These are phyloP conservation scores for Sylvilagus floridanus DNA, from an alignment of 2,797 vertebrate genomes.

Conservation along the genomic window DNA sequence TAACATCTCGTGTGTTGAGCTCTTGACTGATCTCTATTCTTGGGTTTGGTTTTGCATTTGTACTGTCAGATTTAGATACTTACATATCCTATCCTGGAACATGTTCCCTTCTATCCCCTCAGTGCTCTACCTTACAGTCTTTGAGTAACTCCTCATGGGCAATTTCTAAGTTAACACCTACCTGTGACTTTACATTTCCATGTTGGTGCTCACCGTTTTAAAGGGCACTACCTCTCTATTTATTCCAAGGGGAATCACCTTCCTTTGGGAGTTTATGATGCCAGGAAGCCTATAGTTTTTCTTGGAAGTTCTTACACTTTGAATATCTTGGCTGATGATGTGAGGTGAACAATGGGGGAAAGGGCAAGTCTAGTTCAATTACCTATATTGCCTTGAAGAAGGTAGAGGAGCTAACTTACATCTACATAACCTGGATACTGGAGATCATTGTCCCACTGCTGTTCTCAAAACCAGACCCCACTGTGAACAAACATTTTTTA, in stretches of 20 bases:
- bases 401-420: background rate
- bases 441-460: background rate
- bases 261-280: slow-evolving; percentile 27
- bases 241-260: slow-evolving; percentile 5
- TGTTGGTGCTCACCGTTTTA: background rate
- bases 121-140: background rate
- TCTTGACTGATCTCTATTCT: background rate
- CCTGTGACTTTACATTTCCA: background rate
- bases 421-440: background rate
- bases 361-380: background rate
- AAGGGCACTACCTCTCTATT: background rate
- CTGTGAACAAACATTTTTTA: slow-evolving; percentile 48
- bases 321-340: background rate
- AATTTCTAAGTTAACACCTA: background rate
- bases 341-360: background rate
- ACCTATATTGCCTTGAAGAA: background rate
- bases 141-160: background rate
- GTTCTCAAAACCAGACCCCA: background rate
- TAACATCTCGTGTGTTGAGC: background rate
- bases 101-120: background rate
- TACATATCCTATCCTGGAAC: background rate
- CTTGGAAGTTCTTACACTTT: background rate
- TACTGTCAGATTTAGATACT: background rate
- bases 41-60: background rate
- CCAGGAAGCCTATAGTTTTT: background rate